Evolutionary conservation across 1,140 invertebrate genomes (phyloP), one percentile per base, ranked within the genome.

Genomic region (Teleogryllus occipitalis): DNA sequence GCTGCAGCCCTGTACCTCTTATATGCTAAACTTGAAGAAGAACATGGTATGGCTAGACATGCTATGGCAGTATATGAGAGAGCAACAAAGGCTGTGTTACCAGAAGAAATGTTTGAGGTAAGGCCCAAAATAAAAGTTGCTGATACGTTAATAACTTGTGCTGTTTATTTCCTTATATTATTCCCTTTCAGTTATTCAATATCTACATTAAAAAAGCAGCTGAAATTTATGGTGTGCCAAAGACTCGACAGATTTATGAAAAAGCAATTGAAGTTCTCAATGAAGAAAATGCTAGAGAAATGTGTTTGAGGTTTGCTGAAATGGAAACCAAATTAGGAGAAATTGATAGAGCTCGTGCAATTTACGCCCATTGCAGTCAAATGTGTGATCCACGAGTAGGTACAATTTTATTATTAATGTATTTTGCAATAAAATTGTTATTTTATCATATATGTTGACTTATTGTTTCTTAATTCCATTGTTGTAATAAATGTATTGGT

Each of bases 191-290:
- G 90, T 96, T 99, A 91, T 99, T 96, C 86, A 99, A 99, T 86
- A 97, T 99, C 82, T 99, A 99, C 84, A 96, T 99, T 65, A 98
- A 98, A 86, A 96, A 98, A 88, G 98, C 97, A 47, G 96, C 97
- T 2, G 96, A 99, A 86, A 96, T 99, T 82, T 99, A 98, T 88
- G 98, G 98, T 47, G 91, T 99, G 0, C 97, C 98, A 0, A 95
- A 98, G 84, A 99, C 97, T 4, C 87, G 98, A 74, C 92, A 97
- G 86, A 99, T 99, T 83, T 99, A 99, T 87, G 96, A 99, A 86
- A 96, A 98, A 87, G 97, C 98, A 0, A 99, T 99, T 84, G 97
- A 99, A 87, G 91, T 93, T 14, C 86, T 99, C 49, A 91, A 92
- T 22, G 97, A 99, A 85, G 91, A 94, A 82, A 94, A 96, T 85